Percentiles rank a stretch among this genome's conserved stretches.
Evolutionary conservation across 1,140 invertebrate genomes (phyloP).

Genomic region (Hycleus phaleratus): DNA sequence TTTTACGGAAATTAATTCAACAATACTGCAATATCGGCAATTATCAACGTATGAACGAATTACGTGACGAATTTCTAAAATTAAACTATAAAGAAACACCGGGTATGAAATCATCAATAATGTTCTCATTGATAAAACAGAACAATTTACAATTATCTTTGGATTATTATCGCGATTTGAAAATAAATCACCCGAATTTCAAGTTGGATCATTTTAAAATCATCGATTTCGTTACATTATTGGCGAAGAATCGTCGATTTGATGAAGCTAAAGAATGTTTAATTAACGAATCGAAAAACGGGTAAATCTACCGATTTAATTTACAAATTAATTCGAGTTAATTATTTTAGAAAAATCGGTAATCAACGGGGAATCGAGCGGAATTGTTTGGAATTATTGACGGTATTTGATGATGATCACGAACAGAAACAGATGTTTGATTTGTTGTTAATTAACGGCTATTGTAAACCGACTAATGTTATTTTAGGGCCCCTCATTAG

Average conservation of each 20-base stretch:
- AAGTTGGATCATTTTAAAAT: conserved; percentile 49
- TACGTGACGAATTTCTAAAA: conserved; percentile 42
- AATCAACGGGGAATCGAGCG: conserved; percentile 41
- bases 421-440: conserved; percentile 42
- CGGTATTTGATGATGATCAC: conserved; percentile 17
- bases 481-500: conserved; percentile 46
- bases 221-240: conserved; percentile 46
- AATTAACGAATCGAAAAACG: conserved; percentile 36
- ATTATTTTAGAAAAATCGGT: neutral
- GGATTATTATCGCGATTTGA: conserved; percentile 41
- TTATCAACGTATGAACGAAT: conserved; percentile 41
- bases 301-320: conserved; percentile 29
- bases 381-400: conserved; percentile 42
- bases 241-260: conserved; percentile 44
- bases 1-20: conserved; percentile 46
- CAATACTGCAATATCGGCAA: conserved; percentile 44
- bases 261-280: conserved; percentile 44
- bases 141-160: conserved; percentile 45
- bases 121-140: conserved; percentile 46
- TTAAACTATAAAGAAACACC: conserved; percentile 42
- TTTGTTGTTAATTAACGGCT: conserved; percentile 40
- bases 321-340: too few species aligned
- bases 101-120: conserved; percentile 48
- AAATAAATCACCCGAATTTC: conserved; percentile 41
- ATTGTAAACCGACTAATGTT: conserved; percentile 43